Evolutionary conservation across 1,140 invertebrate species (phyloP), one percentile per base, ranked within the genome.

Genomic region (Drosophila eugracilis): DNA sequence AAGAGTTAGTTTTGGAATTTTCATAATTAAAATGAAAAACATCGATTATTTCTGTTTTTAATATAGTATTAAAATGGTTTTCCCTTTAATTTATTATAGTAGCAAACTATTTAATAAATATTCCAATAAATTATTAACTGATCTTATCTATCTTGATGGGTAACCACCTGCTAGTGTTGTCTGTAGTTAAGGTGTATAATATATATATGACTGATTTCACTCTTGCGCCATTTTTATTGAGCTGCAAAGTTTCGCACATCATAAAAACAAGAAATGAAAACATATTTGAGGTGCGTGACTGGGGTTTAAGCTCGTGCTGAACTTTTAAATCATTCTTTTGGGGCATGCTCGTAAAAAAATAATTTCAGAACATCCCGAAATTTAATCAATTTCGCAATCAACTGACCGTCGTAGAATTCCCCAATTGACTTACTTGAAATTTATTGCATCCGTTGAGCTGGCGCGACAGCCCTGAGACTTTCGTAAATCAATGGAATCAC

Each of bases 231-330:
- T 26, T 72, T 44, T 57, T 41, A 54, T 30, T 12, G 14, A 14
- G 73, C 49, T 48, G 55, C 48, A n/a, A 49, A 65, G 37, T 15
- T 67, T 78, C 62, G 47, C 76, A 77, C 69, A 60, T 85, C 60
- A 52, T 85, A 84, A 84, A 84, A 10, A 7, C 42, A 19, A 47
- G 24, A 60, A 52, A 60, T 49, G 37, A 24, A 72, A 41, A 48
- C 48, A 73, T 55, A 66, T 79, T 73, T 62, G 26, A 54, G 19
- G 48, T 79, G 76, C 80, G 81, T 84, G 76, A 85, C 59, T 85
- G 47, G 24, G 14, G 39, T 32, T 75, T 39, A n/a, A 69, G 59
- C 44, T 66, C 36, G 55, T 50, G 59, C 15, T 50, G 39, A 54
- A 62, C 48, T 30, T 66, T 45, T 32, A 5, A 14, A 10, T 21